Conservation (phyloP, 2,797 vertebrate genomes). For the Pteronotus mesoamericanus region DNA sequence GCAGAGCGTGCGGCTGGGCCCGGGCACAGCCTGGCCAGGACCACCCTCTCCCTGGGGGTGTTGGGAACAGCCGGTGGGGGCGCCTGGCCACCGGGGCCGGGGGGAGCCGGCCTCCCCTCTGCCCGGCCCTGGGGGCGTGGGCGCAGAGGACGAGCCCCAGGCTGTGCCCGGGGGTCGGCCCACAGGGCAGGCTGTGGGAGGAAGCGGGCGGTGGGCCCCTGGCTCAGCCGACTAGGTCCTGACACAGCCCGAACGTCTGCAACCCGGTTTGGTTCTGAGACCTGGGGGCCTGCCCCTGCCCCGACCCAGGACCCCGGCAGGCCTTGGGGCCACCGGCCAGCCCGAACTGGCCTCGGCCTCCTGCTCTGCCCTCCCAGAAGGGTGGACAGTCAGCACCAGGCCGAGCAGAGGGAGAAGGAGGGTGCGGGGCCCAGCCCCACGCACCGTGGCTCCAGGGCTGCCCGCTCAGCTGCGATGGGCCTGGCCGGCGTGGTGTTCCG, state of each 20-base stretch:
- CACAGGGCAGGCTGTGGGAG: neutral
- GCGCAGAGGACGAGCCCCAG: accelerated
- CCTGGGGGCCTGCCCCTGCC: neutral
- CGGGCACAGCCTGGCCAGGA: accelerated
- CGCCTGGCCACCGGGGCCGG: neutral
- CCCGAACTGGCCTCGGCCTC: neutral
- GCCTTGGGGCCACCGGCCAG: neutral
- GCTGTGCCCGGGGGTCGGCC: accelerated
- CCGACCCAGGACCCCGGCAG: neutral
- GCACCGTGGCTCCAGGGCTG: accelerated
- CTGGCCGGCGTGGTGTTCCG: neutral
- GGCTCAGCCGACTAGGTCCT: neutral
- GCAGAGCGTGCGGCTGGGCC: no score
- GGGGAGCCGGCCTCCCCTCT: neutral
- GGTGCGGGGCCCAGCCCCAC: neutral
- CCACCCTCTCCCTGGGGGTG: neutral
- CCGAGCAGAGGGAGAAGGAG: neutral
- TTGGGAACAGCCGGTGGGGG: neutral
- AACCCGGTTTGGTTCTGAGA: neutral
- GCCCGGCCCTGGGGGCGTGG: neutral
- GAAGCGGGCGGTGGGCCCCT: neutral
- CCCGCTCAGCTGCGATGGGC: neutral
- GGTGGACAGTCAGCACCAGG: neutral
- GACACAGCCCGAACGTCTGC: accelerated
- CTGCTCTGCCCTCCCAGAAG: neutral